Base-by-base conservation (phyloP, 2,888 invertebrate species). In the Dicroscelio sp. region DNA sequence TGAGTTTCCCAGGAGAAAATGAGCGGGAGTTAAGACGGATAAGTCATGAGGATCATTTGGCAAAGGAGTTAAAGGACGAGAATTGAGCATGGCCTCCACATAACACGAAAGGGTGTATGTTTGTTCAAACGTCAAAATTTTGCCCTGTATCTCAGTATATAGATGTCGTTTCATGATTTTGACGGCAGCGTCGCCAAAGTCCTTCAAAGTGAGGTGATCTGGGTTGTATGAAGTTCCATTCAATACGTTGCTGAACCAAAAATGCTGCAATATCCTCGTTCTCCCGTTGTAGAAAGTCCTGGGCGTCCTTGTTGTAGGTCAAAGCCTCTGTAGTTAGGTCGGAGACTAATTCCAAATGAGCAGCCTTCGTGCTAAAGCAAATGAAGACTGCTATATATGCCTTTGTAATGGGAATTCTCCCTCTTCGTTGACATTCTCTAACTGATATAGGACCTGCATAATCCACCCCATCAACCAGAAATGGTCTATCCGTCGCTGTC, bases 311-410 rank as follows among this genome's bases (percentile, higher is more conserved):
- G n/a, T n/a, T n/a, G n/a, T n/a, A n/a, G n/a, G n/a, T n/a, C n/a
- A 92, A 92, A 1, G 87, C 78, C 25, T 89, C 87, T 3, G 90
- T 90, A 0, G 86, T 89, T 0, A 91, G 69, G 25, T 90, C 87
- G 31, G 79, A 76, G 2, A 91, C 91, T 2, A 93, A 17, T 27
- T 92, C 91, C 14, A 92, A 38, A 60, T 92, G 88, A 1, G 89
- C 78, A 1, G 90, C n/a, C n/a, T n/a, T n/a, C n/a, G n/a, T 88
- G 25, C 48, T 75, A 20, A 95, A 85, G 71, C 95, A 94, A 4
- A 92, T 78, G 35, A 94, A 94, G 12, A 94, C 63, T 65, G 60
- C 60, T 12, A 63, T 8, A 2, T 63, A 63, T 5, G 30, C n/a
- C 30, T 63, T 63, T 8, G 30, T 23, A 3, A 30, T 63, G 8